A percentile compares a stretch with the other conserved stretches of the same genome.
phyloP scores from a whole-genome alignment of 2,888 invertebrate species.

The Temnothorax rugatulus region DNA sequence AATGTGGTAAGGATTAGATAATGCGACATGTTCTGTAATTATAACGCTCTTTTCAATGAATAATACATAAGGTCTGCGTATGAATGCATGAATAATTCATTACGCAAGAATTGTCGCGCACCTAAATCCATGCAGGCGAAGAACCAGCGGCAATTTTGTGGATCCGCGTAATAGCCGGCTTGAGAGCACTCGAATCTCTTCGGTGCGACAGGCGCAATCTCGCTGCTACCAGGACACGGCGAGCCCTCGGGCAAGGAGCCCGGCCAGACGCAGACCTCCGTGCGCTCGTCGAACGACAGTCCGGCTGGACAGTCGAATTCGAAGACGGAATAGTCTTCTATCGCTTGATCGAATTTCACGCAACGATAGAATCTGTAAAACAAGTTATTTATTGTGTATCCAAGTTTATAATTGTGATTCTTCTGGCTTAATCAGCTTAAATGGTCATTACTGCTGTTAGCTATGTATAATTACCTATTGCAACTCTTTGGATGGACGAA shows the following conservation, averaged over 20 bases:
- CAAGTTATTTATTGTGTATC: not conserved
- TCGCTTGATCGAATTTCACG: constrained; percentile 92
- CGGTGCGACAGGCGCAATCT: constrained; percentile 92
- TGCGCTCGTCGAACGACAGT: constrained; percentile 91
- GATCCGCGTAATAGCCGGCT: constrained; percentile 93
- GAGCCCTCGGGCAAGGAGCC: constrained; percentile 91
- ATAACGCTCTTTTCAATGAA: constrained; percentile 16
- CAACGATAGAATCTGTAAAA: constrained; percentile 91
- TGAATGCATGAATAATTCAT: not conserved
- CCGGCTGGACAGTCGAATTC: constrained; percentile 94
- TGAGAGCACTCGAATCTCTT: constrained; percentile 90
- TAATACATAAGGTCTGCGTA: not conserved
- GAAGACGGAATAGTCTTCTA: constrained; percentile 92
- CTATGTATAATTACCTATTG: constrained; percentile 85
- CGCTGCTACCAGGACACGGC: constrained; percentile 92
- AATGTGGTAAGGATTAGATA: not conserved
- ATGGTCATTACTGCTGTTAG: not conserved
- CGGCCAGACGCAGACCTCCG: constrained; percentile 94
- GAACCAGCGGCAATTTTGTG: constrained; percentile 94
- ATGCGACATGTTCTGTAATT: not conserved
- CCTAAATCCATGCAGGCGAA: constrained; percentile 93
- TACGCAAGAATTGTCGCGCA: constrained; percentile 69
- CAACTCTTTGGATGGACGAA: constrained; percentile 93
- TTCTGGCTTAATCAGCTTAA: not conserved
- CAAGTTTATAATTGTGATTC: not conserved